A percentile compares a stretch with the other conserved stretches of the same genome.
Evolutionary conservation across 92 coral and sea anemone genomes (phyloP).

Genomic region (Isaurus tuberculatus): DNA sequence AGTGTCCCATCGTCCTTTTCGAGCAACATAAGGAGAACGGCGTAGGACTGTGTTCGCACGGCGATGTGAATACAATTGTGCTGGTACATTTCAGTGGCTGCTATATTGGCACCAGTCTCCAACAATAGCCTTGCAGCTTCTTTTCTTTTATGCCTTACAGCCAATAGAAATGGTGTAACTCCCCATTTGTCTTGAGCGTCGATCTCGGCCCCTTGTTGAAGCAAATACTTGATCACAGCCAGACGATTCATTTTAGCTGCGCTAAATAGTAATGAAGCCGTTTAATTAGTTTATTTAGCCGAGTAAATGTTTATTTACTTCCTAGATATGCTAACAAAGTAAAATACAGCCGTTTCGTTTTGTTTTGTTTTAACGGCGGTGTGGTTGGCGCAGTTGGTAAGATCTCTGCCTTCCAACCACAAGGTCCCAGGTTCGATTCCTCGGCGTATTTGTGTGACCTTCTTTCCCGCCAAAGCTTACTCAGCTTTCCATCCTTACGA

Average conservation of each 20-base stretch:
- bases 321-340: no score
- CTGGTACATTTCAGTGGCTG: constrained; percentile 45
- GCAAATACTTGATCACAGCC: constrained; percentile 57
- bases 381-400: no score
- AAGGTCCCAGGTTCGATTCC: no score
- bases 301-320: no score
- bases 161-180: constrained; percentile 70
- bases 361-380: no score
- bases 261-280: no score
- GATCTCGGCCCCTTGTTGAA: constrained; percentile 66
- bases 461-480: no score
- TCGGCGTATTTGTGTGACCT: no score
- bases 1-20: constrained; percentile 66
- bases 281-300: no score
- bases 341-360: no score
- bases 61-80: constrained; percentile 75
- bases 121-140: constrained; percentile 67
- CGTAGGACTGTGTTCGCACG: constrained; percentile 27
- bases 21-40: constrained; percentile 62
- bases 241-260: constrained; percentile 67
- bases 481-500: no score
- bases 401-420: no score
- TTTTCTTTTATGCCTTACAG: constrained; percentile 58
- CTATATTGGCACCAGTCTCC: constrained; percentile 74
- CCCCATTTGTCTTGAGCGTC: constrained; percentile 64